These are phyloP conservation scores for Myrmophylax atrothorax DNA, from an alignment of 2,113 vertebrate species.

Conservation along the genomic window DNA sequence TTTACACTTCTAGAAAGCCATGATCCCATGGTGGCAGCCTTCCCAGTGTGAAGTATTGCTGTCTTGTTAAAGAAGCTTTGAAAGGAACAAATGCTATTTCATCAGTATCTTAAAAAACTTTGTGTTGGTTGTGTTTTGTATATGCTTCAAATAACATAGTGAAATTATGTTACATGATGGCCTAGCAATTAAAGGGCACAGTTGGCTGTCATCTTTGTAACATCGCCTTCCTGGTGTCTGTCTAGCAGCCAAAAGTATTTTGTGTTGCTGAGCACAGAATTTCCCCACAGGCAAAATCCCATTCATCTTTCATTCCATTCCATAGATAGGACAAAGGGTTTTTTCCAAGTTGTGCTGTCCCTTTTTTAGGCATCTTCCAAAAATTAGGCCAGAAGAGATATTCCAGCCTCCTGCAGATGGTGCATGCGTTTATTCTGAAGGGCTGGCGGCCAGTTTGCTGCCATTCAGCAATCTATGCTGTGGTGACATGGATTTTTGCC, in stretches of 20 bases:
- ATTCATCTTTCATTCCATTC: not conserved
- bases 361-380: not conserved
- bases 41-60: not conserved
- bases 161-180: not conserved
- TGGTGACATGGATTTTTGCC: not conserved
- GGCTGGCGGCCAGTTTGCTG: not conserved
- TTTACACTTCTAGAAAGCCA: not conserved
- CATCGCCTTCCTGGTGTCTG: not conserved
- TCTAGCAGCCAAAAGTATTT: constrained; percentile 4
- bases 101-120: not conserved
- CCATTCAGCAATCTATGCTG: not conserved
- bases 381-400: not conserved
- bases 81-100: constrained; percentile 38
- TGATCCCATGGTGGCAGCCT: not conserved
- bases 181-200: not conserved
- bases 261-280: not conserved
- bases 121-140: not conserved
- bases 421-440: not conserved
- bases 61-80: constrained; percentile 5
- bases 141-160: constrained; percentile 15
- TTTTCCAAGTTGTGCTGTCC: not conserved
- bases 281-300: not conserved
- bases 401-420: constrained; percentile 1
- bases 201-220: not conserved
- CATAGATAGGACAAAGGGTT: not conserved